phyloP scores from a whole-genome alignment of 2,797 vertebrate species.

The Anas georgica region DNA sequence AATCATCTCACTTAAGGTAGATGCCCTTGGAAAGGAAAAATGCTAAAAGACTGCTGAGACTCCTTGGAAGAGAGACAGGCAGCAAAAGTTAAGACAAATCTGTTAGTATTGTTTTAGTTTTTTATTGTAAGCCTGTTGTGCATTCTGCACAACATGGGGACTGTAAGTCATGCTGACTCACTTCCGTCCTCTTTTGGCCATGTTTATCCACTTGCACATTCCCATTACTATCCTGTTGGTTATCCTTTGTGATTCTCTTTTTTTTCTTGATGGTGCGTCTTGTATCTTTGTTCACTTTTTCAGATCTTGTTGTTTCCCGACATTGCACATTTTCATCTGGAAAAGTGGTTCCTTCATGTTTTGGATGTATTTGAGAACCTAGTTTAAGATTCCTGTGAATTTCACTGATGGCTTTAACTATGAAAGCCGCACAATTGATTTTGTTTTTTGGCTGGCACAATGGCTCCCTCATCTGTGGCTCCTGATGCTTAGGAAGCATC shows the following conservation, averaged over 20 bases:
- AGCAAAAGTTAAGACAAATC: constrained; percentile 23
- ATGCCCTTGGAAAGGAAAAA: constrained; percentile 10
- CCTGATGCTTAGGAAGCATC: constrained; percentile 65
- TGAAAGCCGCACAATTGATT: constrained; percentile 77
- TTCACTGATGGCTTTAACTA: constrained; percentile 68
- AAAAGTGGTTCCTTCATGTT: not conserved
- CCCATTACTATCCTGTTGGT: not conserved
- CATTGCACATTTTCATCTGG: constrained; percentile 42
- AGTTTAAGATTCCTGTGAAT: not conserved
- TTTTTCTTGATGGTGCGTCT: constrained; percentile 49
- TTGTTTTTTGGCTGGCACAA: constrained; percentile 70
- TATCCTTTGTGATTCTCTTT: constrained; percentile 29
- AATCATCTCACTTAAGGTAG: not conserved
- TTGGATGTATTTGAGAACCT: no score
- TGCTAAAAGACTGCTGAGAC: not conserved
- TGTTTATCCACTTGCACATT: constrained; percentile 13
- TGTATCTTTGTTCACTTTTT: constrained; percentile 59
- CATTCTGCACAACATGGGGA: not conserved
- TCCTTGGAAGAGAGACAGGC: not conserved
- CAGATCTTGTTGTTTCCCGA: constrained; percentile 39
- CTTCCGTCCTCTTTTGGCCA: not conserved
- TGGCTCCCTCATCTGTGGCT: constrained; percentile 45
- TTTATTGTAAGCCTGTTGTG: not conserved
- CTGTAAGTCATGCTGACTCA: not conserved
- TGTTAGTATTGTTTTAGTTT: constrained; percentile 12